Percentiles rank a stretch among this genome's conserved stretches.
Evolutionary conservation across 2,888 invertebrate species (phyloP).

Genomic region (Aphidius colemani): DNA sequence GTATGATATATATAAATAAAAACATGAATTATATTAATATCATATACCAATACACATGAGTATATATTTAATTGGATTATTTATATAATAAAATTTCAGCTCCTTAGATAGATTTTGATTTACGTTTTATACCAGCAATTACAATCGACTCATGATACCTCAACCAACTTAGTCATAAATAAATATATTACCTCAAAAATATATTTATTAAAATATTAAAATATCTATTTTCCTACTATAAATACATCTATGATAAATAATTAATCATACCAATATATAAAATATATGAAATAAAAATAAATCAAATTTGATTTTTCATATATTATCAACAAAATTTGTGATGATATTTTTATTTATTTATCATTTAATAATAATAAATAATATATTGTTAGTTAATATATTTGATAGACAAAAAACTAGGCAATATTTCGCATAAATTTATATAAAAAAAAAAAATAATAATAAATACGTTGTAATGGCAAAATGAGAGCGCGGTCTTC

Average conservation of each 20-base stretch:
- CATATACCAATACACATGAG: conserved; percentile 48
- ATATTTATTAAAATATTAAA: too few species aligned
- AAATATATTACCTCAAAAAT: too few species aligned
- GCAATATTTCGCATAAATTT: conserved; percentile 33
- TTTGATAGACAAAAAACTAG: background rate
- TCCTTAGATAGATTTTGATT: conserved; percentile 44
- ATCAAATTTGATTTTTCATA: too few species aligned
- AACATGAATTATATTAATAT: too few species aligned
- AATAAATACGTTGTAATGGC: conserved; percentile 30
- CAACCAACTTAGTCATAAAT: too few species aligned
- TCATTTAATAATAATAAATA: too few species aligned
- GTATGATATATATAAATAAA: too few species aligned
- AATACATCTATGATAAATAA: background rate
- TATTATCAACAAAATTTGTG: background rate
- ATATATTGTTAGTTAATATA: too few species aligned
- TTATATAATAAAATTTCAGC: conserved; percentile 44
- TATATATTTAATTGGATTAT: conserved; percentile 52
- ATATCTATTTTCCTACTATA: too few species aligned
- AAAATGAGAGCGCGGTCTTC: conserved; percentile 54
- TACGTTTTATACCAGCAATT: conserved; percentile 33
- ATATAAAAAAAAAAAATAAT: conserved; percentile 39
- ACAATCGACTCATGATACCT: background rate
- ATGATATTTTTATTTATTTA: background rate
- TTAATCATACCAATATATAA: too few species aligned
- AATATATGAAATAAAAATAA: too few species aligned